Conservation (phyloP, 1,140 invertebrate species). For the Lasioglossum baleicum region DNA sequence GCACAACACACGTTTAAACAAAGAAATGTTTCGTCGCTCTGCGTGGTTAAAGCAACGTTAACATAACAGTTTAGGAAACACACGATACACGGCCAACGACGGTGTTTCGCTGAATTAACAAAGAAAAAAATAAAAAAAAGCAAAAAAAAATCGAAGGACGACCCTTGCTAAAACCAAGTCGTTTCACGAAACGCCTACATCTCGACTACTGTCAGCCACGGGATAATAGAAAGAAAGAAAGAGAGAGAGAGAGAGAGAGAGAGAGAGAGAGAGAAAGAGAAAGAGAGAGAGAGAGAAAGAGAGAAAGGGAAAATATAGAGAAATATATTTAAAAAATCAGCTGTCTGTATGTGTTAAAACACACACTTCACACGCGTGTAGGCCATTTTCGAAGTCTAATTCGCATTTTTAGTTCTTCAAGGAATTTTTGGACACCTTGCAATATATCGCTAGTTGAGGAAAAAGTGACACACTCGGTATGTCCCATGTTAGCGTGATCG, state of each 20-base stretch:
- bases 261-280: not conserved
- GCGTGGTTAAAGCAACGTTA: conserved; percentile 76
- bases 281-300: no score
- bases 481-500: conserved; percentile 74
- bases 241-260: not conserved
- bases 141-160: conserved; percentile 60
- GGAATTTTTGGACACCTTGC: conserved; percentile 63
- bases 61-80: conserved; percentile 66
- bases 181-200: conserved; percentile 59
- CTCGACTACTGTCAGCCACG: conserved; percentile 37
- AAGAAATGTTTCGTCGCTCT: conserved; percentile 77
- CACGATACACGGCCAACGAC: conserved; percentile 52
- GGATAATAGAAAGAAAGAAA: conserved; percentile 24
- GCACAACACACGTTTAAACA: conserved; percentile 62
- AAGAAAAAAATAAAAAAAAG: conserved; percentile 52
- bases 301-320: not conserved
- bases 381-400: conserved; percentile 58
- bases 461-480: conserved; percentile 54
- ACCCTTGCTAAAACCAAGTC: conserved; percentile 45
- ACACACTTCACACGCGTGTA: conserved; percentile 45
- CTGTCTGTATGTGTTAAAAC: conserved; percentile 54
- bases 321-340: conserved; percentile 42
- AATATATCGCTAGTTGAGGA: conserved; percentile 65
- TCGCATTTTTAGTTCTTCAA: conserved; percentile 61
- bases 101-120: conserved; percentile 40